These are phyloP conservation scores for Heliconius aoede DNA, from an alignment of 2,888 invertebrate genomes.

Conservation along the genomic window DNA sequence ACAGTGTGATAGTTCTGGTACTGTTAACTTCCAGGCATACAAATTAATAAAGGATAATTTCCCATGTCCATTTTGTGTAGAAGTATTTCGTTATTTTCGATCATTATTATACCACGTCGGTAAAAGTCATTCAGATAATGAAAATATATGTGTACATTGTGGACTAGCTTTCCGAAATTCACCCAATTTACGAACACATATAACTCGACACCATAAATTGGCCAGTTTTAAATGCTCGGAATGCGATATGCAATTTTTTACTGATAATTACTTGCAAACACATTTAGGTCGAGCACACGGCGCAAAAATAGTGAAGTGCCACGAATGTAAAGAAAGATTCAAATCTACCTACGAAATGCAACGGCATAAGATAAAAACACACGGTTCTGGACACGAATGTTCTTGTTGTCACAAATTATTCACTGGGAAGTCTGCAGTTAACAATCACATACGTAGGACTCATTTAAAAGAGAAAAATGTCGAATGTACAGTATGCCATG, in stretches of 20 bases:
- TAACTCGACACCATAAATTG: conserved; percentile 59
- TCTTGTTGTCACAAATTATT: conserved; percentile 64
- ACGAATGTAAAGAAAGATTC: conserved; percentile 66
- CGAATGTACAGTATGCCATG: conserved; percentile 64
- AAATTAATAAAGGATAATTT: conserved; percentile 64
- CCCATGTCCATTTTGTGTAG: conserved; percentile 63
- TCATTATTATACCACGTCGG: conserved; percentile 65
- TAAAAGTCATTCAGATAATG: conserved; percentile 63
- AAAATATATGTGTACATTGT: conserved; percentile 66
- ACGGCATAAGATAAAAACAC: conserved; percentile 61
- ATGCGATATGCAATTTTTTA: conserved; percentile 59
- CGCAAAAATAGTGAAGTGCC: conserved; percentile 60
- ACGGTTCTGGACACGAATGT: conserved; percentile 67
- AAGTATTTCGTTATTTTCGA: conserved; percentile 63
- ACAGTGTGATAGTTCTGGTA: conserved; percentile 57
- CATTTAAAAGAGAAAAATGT: conserved; percentile 73
- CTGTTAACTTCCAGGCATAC: conserved; percentile 59
- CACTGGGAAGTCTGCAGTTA: conserved; percentile 66
- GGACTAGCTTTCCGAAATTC: conserved; percentile 65
- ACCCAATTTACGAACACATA: conserved; percentile 65
- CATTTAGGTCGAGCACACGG: conserved; percentile 66
- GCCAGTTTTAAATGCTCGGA: conserved; percentile 57
- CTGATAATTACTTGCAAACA: conserved; percentile 56
- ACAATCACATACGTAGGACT: conserved; percentile 64
- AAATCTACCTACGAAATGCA: conserved; percentile 63